Base-by-base conservation (phyloP, 2,113 vertebrate species). In the Carlito syrichta region DNA sequence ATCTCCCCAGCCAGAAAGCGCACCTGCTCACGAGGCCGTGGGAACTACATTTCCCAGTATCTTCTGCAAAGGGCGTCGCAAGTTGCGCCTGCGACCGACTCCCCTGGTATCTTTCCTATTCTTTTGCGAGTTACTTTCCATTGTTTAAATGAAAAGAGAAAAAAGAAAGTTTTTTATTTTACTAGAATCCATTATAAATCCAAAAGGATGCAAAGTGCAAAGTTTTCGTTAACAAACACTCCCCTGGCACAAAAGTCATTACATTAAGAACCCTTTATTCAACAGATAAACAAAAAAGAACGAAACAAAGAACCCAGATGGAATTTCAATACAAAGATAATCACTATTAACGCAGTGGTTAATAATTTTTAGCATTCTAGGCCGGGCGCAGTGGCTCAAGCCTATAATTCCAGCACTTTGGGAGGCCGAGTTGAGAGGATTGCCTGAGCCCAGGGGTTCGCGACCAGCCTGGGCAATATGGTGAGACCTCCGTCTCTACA, bases 101-200 rank as follows among this genome's bases (percentile, higher is more conserved):
- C 2, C 10, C 0, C 4, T 3, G 9, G 8, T 40, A 3, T 4
- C 20, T 40, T 63, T 40, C 8, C 7, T 5, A 4, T 0, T 6
- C 6, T 1, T 9, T n/a, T 43, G 27, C 8, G 6, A 63, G 2
- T 35, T 4, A 38, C 27, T 8, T 74, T 58, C 19, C 38, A 38
- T 5, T n/a, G 38, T 43, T 85, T 50, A 54, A 54, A 27, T 40
- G 20, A 71, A 73, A 60, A 54, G 40, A 20, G 40, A 20, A 89
- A 40, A 40, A 30, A 27, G 3, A 25, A 40, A 5, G 5, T 0
- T 25, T 78, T 40, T 58, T 23, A 14, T 27, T 38, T 78, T 2
- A 1, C 11, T 30, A n/a, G 8, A 68, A 35, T 7, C 32, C 58
- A 58, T 35, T 14, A 5, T 13, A 52, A 56, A 68, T 79, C 73